phyloP scores from a whole-genome alignment of 2,113 vertebrate genomes.

The Pteruthius melanotis region DNA sequence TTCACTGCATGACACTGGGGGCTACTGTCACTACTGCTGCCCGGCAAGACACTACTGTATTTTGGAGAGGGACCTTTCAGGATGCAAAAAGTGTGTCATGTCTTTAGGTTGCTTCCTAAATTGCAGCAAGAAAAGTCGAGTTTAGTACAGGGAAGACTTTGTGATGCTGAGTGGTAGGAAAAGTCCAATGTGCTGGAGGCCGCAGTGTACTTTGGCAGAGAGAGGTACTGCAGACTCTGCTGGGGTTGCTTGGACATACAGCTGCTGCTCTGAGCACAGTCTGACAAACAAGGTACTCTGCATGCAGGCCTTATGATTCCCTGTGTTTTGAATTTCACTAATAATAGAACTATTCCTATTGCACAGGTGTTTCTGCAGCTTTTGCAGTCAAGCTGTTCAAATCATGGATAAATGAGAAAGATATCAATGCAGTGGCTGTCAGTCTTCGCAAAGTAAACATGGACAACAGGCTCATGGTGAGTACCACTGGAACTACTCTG shows the following conservation, averaged over 20 bases:
- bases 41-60: neutral
- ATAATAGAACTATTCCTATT: neutral
- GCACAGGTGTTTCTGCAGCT: conserved; percentile 92
- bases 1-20: neutral
- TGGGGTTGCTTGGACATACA: neutral
- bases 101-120: neutral
- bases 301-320: fast-evolving
- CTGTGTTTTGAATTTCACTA: neutral
- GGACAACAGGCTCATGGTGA: conserved; percentile 98
- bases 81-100: neutral
- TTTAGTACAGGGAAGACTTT: neutral
- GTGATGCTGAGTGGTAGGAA: neutral
- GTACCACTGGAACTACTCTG: neutral
- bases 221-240: neutral
- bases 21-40: neutral
- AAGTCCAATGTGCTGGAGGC: fast-evolving
- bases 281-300: neutral
- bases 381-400: conserved; percentile 99
- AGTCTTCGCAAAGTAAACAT: conserved; percentile 97
- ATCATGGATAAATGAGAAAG: conserved; percentile 97
- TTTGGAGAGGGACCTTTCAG: neutral
- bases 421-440: conserved; percentile 94
- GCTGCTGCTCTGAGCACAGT: neutral
- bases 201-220: neutral
- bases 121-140: neutral